Evolutionary conservation across 1,140 invertebrate species (phyloP).

Genomic region (Lucilia sericata): DNA sequence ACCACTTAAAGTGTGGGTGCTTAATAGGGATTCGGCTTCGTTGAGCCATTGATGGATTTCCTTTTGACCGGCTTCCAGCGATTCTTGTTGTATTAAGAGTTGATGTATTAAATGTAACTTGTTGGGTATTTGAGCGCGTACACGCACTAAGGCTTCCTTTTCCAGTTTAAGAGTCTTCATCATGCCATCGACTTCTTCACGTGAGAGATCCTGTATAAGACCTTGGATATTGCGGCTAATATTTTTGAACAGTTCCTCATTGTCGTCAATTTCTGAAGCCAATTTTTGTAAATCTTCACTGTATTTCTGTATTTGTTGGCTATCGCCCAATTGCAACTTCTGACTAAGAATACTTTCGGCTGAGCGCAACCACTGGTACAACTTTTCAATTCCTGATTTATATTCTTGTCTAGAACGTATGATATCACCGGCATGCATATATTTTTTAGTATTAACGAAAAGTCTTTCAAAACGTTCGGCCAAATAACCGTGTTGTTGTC

Average conservation of each 20-base stretch:
- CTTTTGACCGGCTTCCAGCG: conserved; percentile 85
- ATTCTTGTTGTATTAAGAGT: conserved; percentile 89
- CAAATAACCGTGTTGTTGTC: conserved; percentile 79
- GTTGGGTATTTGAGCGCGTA: conserved; percentile 83
- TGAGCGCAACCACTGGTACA: conserved; percentile 83
- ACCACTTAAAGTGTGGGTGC: conserved; percentile 72
- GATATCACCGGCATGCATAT: conserved; percentile 89
- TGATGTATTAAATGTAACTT: conserved; percentile 86
- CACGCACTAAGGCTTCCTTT: conserved; percentile 85
- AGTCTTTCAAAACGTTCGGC: conserved; percentile 84
- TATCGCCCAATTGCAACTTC: conserved; percentile 78
- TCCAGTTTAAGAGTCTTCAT: conserved; percentile 91
- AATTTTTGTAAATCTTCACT: conserved; percentile 83
- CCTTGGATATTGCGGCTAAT: conserved; percentile 91
- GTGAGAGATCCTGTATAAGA: conserved; percentile 88
- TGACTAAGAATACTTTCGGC: conserved; percentile 78
- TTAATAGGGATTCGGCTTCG: conserved; percentile 81
- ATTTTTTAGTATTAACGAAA: conserved; percentile 84
- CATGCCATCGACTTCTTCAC: conserved; percentile 91
- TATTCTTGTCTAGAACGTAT: conserved; percentile 86
- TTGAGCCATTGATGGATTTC: conserved; percentile 89
- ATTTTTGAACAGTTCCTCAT: conserved; percentile 90
- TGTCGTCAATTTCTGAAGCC: conserved; percentile 84
- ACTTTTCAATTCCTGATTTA: conserved; percentile 77
- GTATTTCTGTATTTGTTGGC: conserved; percentile 82